Evolutionary conservation across 2,888 invertebrate species (phyloP).

Genomic region (Trachelus iudaicus): DNA sequence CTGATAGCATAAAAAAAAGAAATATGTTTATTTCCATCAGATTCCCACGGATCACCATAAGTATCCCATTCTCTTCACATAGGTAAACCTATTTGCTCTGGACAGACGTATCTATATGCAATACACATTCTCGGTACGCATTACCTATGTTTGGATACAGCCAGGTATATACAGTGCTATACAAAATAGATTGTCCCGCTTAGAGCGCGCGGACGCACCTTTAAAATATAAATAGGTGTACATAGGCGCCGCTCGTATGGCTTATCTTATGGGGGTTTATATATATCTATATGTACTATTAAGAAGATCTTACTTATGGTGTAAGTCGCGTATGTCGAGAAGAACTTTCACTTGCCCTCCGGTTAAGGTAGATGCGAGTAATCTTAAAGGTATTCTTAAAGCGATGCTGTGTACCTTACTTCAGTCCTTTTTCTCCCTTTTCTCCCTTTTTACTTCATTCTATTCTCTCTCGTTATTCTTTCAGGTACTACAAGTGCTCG

Average conservation of each 20-base stretch:
- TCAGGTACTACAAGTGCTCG: neutral
- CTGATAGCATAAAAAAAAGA: neutral
- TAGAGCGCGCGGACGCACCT: neutral
- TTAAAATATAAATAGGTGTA: neutral
- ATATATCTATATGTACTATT: neutral
- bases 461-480: neutral
- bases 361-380: constrained; percentile 43
- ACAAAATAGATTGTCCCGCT: neutral
- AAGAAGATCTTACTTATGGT: neutral
- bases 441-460: neutral
- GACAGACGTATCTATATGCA: neutral
- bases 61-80: neutral
- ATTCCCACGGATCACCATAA: neutral
- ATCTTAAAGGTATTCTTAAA: constrained; percentile 45
- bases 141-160: neutral
- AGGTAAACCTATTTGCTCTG: neutral
- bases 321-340: constrained; percentile 12
- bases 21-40: neutral
- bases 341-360: constrained; percentile 58
- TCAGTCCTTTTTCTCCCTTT: neutral
- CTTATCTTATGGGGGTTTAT: neutral
- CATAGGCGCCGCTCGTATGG: neutral
- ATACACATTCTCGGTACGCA: neutral
- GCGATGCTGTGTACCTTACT: constrained; percentile 17
- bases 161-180: neutral